Conservation (phyloP, 2,113 vertebrate genomes). For the Cyanistes caeruleus region DNA sequence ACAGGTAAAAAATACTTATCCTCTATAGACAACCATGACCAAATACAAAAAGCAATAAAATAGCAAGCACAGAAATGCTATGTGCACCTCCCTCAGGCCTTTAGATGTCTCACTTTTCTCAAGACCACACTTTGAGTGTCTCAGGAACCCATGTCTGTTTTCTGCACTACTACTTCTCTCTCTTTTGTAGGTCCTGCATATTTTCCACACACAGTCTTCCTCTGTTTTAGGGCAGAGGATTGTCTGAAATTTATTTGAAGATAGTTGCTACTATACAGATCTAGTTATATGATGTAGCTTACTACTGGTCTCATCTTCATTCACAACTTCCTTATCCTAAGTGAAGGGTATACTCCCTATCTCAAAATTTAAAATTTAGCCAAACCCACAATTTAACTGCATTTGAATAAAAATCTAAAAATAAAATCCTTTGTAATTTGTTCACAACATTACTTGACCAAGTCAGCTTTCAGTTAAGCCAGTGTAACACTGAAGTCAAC, state of each 20-base stretch:
- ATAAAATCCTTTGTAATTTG: background rate
- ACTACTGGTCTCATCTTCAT: background rate
- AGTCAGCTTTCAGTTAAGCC: background rate
- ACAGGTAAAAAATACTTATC: background rate
- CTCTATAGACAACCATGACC: background rate
- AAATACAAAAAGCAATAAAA: background rate
- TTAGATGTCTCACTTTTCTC: background rate
- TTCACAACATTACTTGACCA: background rate
- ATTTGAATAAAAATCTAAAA: background rate
- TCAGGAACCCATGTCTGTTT: background rate
- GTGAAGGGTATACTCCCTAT: background rate
- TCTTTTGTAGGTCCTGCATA: background rate
- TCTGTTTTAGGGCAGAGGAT: background rate
- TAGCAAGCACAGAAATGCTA: background rate
- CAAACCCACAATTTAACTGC: background rate
- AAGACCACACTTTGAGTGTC: background rate
- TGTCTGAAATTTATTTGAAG: background rate
- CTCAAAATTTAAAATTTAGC: background rate
- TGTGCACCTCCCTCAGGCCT: background rate
- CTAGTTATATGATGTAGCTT: background rate
- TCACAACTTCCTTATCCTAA: background rate
- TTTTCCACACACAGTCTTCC: background rate
- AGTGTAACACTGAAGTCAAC: background rate
- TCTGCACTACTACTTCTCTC: background rate
- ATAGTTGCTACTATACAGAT: background rate